Percentiles rank a stretch among this genome's conserved stretches.
These are phyloP conservation scores for Dichetophora obliterata DNA, from an alignment of 2,888 invertebrate species.

Conservation along the genomic window DNA sequence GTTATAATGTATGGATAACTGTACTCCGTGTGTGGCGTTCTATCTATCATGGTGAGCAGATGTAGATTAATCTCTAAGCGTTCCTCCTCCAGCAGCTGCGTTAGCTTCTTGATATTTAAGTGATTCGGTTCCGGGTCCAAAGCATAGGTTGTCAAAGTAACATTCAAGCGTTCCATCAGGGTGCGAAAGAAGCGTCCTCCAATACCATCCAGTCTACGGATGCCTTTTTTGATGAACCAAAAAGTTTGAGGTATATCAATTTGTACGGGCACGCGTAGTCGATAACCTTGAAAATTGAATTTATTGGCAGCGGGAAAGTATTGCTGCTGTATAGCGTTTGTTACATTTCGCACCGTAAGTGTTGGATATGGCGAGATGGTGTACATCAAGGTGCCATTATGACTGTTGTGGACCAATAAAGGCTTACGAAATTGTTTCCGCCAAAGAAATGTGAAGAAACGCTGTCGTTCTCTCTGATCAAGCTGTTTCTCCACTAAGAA, in stretches of 20 bases:
- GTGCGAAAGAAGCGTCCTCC: constrained; percentile 1
- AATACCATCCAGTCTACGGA: neutral
- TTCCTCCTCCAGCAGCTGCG: neutral
- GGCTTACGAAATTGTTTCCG: neutral
- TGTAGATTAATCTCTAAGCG: constrained; percentile 30
- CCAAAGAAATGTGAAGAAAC: neutral
- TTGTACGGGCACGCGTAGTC: neutral
- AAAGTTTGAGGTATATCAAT: neutral
- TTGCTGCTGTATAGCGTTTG: neutral
- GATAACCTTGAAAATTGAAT: neutral
- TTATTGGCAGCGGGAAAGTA: neutral
- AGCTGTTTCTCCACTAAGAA: neutral
- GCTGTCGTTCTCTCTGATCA: neutral
- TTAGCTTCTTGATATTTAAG: neutral
- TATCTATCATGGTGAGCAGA: neutral
- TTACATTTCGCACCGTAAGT: neutral
- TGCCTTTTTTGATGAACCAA: neutral
- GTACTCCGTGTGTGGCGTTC: neutral
- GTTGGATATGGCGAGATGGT: neutral
- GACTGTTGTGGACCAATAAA: neutral
- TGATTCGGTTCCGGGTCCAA: neutral
- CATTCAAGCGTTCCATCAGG: neutral
- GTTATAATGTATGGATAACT: constrained; percentile 6
- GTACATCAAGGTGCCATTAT: neutral
- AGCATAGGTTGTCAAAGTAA: neutral